A percentile compares a stretch with the other conserved stretches of the same genome.
Conservation (phyloP, 2,888 invertebrate genomes). For the Drosophila paranaensis region DNA sequence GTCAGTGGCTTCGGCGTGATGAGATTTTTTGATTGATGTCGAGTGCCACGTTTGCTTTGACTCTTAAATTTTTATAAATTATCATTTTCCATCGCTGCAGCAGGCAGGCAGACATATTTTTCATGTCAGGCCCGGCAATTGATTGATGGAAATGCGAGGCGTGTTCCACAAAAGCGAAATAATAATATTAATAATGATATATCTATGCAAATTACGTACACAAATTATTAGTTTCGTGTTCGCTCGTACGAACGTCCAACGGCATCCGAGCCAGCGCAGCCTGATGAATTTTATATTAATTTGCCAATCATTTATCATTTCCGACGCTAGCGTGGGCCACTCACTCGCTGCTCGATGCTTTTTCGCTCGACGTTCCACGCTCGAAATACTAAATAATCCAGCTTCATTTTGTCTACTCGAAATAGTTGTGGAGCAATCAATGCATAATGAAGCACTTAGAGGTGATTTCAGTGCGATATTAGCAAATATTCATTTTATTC, state of each 20-base stretch:
- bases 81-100: constrained; percentile 74
- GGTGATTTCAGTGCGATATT: neutral
- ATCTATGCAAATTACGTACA: constrained; percentile 74
- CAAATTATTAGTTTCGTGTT: constrained; percentile 73
- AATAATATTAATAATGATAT: constrained; percentile 77
- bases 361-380: no score
- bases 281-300: constrained; percentile 69
- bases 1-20: constrained; percentile 59
- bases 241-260: constrained; percentile 22
- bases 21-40: constrained; percentile 74
- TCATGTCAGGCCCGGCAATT: constrained; percentile 65
- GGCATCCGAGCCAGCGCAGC: constrained; percentile 22
- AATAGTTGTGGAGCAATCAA: neutral
- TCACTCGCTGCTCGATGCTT: neutral
- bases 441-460: neutral
- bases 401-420: neutral
- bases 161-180: constrained; percentile 50
- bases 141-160: constrained; percentile 74
- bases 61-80: constrained; percentile 80
- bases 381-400: neutral
- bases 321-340: constrained; percentile 9
- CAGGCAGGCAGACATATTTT: constrained; percentile 68
- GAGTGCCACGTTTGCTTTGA: constrained; percentile 68
- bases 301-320: constrained; percentile 71
- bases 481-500: neutral